Conservation (phyloP, 2,888 invertebrate species). For the Darwinula stevensoni region DNA sequence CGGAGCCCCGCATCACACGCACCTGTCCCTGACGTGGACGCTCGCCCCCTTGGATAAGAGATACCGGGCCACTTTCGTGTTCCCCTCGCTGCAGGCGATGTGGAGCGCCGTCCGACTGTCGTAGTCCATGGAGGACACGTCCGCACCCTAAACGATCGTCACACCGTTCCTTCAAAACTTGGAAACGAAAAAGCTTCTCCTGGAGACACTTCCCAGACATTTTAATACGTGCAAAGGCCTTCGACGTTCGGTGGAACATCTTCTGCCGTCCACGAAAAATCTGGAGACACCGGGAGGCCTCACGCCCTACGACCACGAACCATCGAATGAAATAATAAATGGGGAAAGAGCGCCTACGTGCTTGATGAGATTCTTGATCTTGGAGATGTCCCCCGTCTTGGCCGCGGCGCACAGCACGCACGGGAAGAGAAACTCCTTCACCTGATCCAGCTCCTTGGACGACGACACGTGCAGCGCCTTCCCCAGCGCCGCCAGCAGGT, state of each 20-base stretch:
- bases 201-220: too few species aligned
- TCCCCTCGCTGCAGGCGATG: constrained; percentile 40
- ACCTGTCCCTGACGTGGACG: constrained; percentile 43
- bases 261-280: too few species aligned
- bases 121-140: constrained; percentile 36
- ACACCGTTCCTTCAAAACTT: constrained; percentile 4
- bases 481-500: constrained; percentile 28
- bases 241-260: too few species aligned
- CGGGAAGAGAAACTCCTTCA: constrained; percentile 31
- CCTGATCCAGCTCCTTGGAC: constrained; percentile 23
- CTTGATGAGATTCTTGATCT: constrained; percentile 12
- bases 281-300: too few species aligned
- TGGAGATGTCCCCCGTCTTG: constrained; percentile 13
- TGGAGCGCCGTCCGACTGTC: constrained; percentile 51
- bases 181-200: too few species aligned
- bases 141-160: constrained; percentile 36
- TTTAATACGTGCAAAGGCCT: too few species aligned
- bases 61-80: constrained; percentile 32
- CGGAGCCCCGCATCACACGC: too few species aligned
- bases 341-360: constrained; percentile 8
- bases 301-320: too few species aligned
- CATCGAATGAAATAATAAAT: constrained; percentile 1
- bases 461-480: constrained; percentile 24
- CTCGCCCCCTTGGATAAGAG: constrained; percentile 47
- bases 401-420: constrained; percentile 35